Base-by-base conservation (phyloP, 2,888 invertebrate species). In the Ochropacha duplaris region DNA sequence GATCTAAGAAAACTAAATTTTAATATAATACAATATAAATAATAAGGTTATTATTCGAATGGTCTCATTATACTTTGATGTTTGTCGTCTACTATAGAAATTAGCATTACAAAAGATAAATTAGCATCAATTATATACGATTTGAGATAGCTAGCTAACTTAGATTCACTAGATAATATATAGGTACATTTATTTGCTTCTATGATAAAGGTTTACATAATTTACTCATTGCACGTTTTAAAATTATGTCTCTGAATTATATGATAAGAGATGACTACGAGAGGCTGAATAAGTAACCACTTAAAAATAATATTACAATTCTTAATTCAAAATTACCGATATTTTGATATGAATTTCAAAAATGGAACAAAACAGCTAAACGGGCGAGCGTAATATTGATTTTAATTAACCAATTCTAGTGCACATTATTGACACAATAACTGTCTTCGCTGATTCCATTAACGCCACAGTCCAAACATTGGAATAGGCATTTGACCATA, bases 361-460 rank as follows among this genome's bases (percentile, higher is more conserved):
- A n/a, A 44, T 2, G 19, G 6, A 19, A 19, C 8, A 19, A 2
- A 9, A 44, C 2, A n/a, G 16, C 44, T 44, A n/a, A n/a, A n/a
- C n/a, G n/a, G n/a, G n/a, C n/a, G n/a, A n/a, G n/a, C n/a, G n/a
- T n/a, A n/a, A n/a, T n/a, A 44, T 19, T 44, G 6, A 12, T 11
- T 36, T 36, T 8, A 44, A 44, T 44, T 19, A n/a, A 19, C 44
- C 9, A 44, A 44, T 44, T 19, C 6, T 2, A 44, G 19, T 44
- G 44, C 6, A 16, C 9, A 44, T 44, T 9, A 49, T 57, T 57
- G 50, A 51, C 55, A 54, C 34, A 44, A 44, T 44, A 6, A 44
- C 14, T 44, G 44, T 44, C 59, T 62, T 62, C 67, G 57, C 60
- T 62, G 65, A 63, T 66, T 68, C 65, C 56, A 69, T 67, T 63